Conservation (phyloP, 2,797 vertebrate genomes). For the Artibeus lituratus region DNA sequence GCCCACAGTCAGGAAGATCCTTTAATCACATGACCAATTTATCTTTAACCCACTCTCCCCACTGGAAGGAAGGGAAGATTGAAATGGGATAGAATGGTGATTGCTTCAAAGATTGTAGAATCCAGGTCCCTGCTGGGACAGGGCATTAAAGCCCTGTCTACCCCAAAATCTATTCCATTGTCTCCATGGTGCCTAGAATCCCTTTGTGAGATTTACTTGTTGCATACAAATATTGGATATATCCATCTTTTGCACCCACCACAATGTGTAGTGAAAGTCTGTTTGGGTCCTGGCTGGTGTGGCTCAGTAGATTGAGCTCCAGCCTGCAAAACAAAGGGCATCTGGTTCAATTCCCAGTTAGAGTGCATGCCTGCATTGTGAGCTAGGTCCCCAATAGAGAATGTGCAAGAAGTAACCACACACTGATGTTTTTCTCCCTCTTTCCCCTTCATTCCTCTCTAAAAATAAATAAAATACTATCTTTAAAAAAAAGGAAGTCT, state of each 20-base stretch:
- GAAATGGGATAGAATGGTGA: not conserved
- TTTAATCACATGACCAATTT: not conserved
- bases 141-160: no score
- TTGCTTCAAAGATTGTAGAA: not conserved
- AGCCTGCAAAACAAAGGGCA: no score
- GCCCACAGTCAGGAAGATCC: not conserved
- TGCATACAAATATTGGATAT: rapidly evolving
- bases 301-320: no score
- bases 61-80: not conserved
- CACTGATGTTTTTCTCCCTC: no score
- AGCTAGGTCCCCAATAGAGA: no score
- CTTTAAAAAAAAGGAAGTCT: not conserved
- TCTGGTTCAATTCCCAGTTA: no score
- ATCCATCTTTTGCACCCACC: not conserved
- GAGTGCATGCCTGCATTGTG: no score
- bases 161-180: not conserved
- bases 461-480: no score
- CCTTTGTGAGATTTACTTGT: not conserved
- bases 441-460: no score
- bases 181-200: not conserved
- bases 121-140: not conserved
- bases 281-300: not conserved
- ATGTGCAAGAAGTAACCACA: no score
- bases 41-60: rapidly evolving
- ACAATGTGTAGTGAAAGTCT: not conserved